Base-by-base conservation (phyloP, 2,113 vertebrate genomes). In the Oxyruncus cristatus region DNA sequence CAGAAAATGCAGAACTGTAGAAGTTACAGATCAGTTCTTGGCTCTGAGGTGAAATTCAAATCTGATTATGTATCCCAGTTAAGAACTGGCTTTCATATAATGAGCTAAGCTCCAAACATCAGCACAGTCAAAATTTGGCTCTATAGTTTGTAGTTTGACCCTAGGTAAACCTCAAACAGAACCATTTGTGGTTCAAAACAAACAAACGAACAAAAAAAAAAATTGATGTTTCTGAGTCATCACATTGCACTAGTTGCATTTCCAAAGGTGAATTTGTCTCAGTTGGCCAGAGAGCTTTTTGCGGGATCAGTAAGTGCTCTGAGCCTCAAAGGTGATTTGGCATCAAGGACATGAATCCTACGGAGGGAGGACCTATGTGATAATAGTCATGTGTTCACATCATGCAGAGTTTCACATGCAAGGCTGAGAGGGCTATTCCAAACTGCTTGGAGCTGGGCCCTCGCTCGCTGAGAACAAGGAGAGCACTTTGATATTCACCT, bases 161-260 rank as follows among this genome's bases (percentile, higher is more conserved):
- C 59, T 63, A 92, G 88, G 67, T 96, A 94, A 94, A 96, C 92
- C 83, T 81, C 88, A 92, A 32, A 88, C 47, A 90, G 68, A 78
- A 90, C 37, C 65, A 85, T 53, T 78, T 87, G 84, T 68, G 70
- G 86, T 89, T 91, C 66, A 92, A 95, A 87, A 86, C 39, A 95
- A 96, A 75, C 68, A 95, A 95, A 70, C 41, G n/a, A n/a, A n/a
- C n/a, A n/a, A n/a, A 95, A 85, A 81, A 80, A 90, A 88, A 91
- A 88, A 61, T 37, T 92, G 52, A 91, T 81, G 70, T 52, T 81
- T 95, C 89, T 91, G 88, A 96, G 73, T 91, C 88, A 94, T 89
- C 70, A 33, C 22, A 52, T 49, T 84, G 52, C 56, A 68, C 59
- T 70, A 92, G 71, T 35, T 83, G 20, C 39, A 6, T 94, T 88